phyloP scores from a whole-genome alignment of 1,140 invertebrate species.

The Halotydeus destructor region DNA sequence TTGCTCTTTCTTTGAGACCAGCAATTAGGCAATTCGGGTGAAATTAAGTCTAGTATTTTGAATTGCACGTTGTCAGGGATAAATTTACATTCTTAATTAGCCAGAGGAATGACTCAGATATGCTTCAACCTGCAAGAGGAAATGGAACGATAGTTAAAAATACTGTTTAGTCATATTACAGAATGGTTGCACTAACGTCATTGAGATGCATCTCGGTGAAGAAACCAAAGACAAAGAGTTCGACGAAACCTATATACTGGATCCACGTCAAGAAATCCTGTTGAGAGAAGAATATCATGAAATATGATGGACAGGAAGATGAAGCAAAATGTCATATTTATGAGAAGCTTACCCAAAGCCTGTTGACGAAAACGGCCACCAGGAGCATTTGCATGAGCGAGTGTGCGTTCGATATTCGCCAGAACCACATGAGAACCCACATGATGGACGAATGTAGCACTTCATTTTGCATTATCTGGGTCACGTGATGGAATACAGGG shows the following conservation, averaged over 20 bases:
- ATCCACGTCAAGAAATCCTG: slow-evolving; percentile 17
- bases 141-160: too few species aligned
- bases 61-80: too few species aligned
- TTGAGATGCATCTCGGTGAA: slow-evolving; percentile 17
- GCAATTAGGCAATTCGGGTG: too few species aligned
- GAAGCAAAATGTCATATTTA: background rate
- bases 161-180: background rate
- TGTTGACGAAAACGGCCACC: slow-evolving; percentile 55
- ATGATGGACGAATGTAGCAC: slow-evolving; percentile 38
- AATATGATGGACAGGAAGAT: background rate
- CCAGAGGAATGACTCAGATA: too few species aligned
- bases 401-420: slow-evolving; percentile 57
- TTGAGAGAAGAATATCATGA: background rate
- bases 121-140: background rate
- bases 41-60: too few species aligned
- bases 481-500: background rate
- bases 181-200: slow-evolving; percentile 13
- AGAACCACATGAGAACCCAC: slow-evolving; percentile 45
- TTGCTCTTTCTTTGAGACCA: too few species aligned
- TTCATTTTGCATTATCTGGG: slow-evolving; percentile 24
- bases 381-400: slow-evolving; percentile 49
- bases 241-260: slow-evolving; percentile 17
- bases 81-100: too few species aligned
- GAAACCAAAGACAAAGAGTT: slow-evolving; percentile 14
- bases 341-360: slow-evolving; percentile 20